These are phyloP conservation scores for Phenacoccus solenopsis DNA, from an alignment of 1,140 invertebrate genomes.

Conservation along the genomic window DNA sequence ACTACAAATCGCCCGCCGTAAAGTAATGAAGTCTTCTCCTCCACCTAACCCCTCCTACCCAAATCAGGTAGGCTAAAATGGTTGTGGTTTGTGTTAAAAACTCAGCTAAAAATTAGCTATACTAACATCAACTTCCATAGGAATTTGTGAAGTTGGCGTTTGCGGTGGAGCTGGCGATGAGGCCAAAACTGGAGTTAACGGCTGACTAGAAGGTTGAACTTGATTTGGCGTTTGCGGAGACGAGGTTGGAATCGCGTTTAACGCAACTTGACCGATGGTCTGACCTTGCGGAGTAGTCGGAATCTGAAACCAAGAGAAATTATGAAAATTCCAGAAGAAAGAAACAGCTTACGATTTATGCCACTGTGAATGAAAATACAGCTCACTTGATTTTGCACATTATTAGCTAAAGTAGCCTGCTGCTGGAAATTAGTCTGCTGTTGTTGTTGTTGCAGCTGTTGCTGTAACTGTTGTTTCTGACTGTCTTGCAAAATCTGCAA, in stretches of 20 bases:
- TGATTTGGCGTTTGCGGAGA: conserved; percentile 23
- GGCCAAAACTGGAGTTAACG: not conserved
- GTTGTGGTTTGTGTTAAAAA: too few species aligned
- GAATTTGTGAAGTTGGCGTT: not conserved
- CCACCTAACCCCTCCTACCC: too few species aligned
- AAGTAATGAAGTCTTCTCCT: too few species aligned
- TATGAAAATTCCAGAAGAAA: not conserved
- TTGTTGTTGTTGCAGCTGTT: conserved; percentile 28
- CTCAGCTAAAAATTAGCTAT: too few species aligned
- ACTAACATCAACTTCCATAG: conserved; percentile 9
- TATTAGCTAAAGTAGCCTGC: not conserved
- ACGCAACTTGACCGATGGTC: not conserved
- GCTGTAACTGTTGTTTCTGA: conserved; percentile 29
- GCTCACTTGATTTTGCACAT: not conserved
- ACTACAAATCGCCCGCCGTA: too few species aligned
- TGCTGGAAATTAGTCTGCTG: conserved; percentile 21
- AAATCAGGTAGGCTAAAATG: too few species aligned
- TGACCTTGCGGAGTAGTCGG: not conserved
- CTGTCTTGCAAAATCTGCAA: conserved; percentile 24
- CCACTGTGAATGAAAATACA: not conserved
- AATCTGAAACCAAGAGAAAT: not conserved
- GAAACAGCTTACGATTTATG: not conserved
- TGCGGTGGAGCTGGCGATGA: not conserved
- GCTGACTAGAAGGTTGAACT: not conserved
- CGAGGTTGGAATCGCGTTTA: conserved; percentile 18